Conservation (phyloP, 2,113 vertebrate species). For the Salvator merianae region DNA sequence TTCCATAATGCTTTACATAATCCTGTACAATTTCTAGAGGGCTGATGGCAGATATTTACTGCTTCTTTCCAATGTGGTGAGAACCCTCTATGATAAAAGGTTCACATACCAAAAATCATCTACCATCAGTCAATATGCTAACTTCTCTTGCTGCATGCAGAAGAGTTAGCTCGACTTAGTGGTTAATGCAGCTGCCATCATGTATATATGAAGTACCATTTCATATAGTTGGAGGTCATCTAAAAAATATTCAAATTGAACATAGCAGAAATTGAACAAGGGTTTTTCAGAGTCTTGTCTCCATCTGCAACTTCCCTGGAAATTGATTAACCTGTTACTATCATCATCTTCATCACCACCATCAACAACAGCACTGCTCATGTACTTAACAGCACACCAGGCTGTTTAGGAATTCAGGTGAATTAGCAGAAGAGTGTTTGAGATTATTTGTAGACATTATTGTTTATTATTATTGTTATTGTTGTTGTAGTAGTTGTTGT, state of each 20-base stretch:
- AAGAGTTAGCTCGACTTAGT: not conserved
- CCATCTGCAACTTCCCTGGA: conserved; percentile 32
- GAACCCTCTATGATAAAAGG: not conserved
- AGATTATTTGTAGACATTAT: conserved; percentile 4
- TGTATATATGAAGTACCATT: not conserved
- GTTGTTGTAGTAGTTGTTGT: no score
- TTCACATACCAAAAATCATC: not conserved
- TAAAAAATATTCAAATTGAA: not conserved
- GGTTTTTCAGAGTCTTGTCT: not conserved
- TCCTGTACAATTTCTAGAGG: not conserved
- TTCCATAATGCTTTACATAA: not conserved
- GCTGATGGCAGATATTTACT: not conserved
- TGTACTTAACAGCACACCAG: conserved; percentile 16
- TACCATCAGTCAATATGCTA: not conserved
- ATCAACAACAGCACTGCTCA: conserved; percentile 27
- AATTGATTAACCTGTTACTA: not conserved
- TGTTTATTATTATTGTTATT: no score
- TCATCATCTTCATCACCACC: not conserved
- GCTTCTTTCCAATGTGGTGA: not conserved
- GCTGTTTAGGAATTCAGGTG: not conserved
- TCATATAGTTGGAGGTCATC: not conserved
- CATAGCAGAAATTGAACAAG: no score
- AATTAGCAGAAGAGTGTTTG: not conserved
- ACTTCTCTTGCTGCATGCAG: not conserved
- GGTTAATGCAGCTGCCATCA: not conserved